Evolutionary conservation across 2,797 vertebrate genomes (phyloP).

Genomic region (Gambelia wislizenii): DNA sequence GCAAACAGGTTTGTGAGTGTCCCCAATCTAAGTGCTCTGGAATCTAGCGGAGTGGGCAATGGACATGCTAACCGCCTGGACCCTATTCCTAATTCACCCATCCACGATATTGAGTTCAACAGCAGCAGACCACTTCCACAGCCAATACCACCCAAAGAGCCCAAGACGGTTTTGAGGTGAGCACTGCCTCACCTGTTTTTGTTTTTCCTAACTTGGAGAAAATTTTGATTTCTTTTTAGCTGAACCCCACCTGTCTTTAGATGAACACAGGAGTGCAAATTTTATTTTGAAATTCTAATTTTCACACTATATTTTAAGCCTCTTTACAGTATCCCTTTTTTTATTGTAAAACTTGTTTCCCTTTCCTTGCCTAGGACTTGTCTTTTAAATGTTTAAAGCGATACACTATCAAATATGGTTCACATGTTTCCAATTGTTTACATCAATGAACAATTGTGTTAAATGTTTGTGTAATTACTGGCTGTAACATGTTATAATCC

Average conservation of each 20-base stretch:
- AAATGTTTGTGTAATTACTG: slow-evolving; percentile 66
- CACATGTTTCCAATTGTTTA: slow-evolving; percentile 75
- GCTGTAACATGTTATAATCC: slow-evolving; percentile 59
- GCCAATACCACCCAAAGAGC: slow-evolving; percentile 94
- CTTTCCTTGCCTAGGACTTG: slow-evolving; percentile 47
- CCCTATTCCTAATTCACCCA: slow-evolving; percentile 96
- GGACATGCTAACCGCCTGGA: slow-evolving; percentile 92
- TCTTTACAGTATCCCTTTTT: slow-evolving; percentile 80
- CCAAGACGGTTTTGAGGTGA: slow-evolving; percentile 99
- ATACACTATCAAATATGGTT: slow-evolving; percentile 54
- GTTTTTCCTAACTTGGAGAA: slow-evolving; percentile 68
- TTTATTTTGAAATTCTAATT: slow-evolving; percentile 59
- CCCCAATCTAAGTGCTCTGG: slow-evolving; percentile 95
- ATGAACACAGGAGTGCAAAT: slow-evolving; percentile 67
- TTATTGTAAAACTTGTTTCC: slow-evolving; percentile 63
- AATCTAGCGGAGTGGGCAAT: slow-evolving; percentile 90
- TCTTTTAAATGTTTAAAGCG: slow-evolving; percentile 58
- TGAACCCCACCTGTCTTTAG: slow-evolving; percentile 59
- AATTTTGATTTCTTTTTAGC: slow-evolving; percentile 65
- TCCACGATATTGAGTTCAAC: slow-evolving; percentile 96
- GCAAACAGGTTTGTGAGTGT: slow-evolving; percentile 97
- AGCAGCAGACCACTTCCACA: slow-evolving; percentile 98
- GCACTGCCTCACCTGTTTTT: slow-evolving; percentile 83
- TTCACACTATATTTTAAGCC: slow-evolving; percentile 68
- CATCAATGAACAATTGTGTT: slow-evolving; percentile 68